A percentile compares a stretch with the other conserved stretches of the same genome.
phyloP scores from a whole-genome alignment of 1,140 invertebrate species.

The Drosophila punjabiensis region DNA sequence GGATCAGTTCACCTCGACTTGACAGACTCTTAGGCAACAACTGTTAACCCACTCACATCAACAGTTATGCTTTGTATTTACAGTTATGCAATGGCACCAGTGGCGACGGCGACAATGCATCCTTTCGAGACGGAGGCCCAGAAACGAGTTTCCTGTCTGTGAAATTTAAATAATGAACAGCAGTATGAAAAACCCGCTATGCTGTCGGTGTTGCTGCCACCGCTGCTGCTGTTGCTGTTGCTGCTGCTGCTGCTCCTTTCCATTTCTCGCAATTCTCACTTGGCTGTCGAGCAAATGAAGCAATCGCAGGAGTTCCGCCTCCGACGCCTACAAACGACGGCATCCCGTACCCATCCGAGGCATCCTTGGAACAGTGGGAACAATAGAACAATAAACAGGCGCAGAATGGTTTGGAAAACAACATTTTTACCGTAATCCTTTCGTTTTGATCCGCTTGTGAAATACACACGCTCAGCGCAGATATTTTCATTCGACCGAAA shows the following conservation, averaged over 20 bases:
- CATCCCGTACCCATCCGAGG: background rate
- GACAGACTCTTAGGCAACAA: conserved; percentile 62
- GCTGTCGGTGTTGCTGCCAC: conserved; percentile 21
- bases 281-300: conserved; percentile 51
- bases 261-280: conserved; percentile 77
- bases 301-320: conserved; percentile 66
- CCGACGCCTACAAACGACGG: conserved; percentile 55
- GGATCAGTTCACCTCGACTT: conserved; percentile 40
- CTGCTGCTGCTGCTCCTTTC: conserved; percentile 63
- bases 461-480: conserved; percentile 23
- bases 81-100: conserved; percentile 71
- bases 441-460: conserved; percentile 82
- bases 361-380: conserved; percentile 49
- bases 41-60: conserved; percentile 55
- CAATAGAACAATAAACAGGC: conserved; percentile 60
- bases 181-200: conserved; percentile 68
- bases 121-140: conserved; percentile 60
- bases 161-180: conserved; percentile 75
- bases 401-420: conserved; percentile 48
- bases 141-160: conserved; percentile 75
- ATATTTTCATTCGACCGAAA: conserved; percentile 80
- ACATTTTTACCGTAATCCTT: conserved; percentile 83
- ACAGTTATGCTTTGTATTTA: conserved; percentile 66
- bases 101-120: conserved; percentile 59
- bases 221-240: background rate